Evolutionary conservation across 2,888 invertebrate genomes (phyloP), one percentile per base, ranked within the genome.

Genomic region (Drosophila leonis): DNA sequence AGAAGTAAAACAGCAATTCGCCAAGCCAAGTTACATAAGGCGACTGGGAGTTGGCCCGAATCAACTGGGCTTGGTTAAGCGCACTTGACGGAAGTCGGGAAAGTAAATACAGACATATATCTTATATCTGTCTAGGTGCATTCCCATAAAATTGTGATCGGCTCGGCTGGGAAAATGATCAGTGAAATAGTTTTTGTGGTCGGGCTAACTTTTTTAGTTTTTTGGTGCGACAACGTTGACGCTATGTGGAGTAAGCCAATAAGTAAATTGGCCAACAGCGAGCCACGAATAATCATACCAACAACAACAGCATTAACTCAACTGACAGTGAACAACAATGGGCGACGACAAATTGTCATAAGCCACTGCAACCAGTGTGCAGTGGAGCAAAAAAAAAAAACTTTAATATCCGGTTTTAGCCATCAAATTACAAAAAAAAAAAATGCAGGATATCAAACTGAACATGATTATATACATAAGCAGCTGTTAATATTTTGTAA

Each of bases 181-280:
- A 60, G 70, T 56, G 73, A 81, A 74, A 69, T 65, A 75, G 69
- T 76, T 82, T 73, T 69, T 52, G 52, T 46, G 56, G 44, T 29
- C 46, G 42, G 62, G 63, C 42, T 52, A 80, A 76, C 59, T 71
- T 37, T 62, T 71, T 37, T n/a, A 2, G 24, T 24, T 24, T 24
- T 39, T 72, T 77, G 80, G 69, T 46, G 41, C 70, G 46, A 62
- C 63, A 46, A 49, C 56, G 39, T 65, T 52, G 31, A 51, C 55
- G 49, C 12, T 84, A 76, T 87, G 77, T 90, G 72, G 90, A 90
- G 90, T 90, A 90, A 80, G 90, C 90, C 90, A 90, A 89, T 84
- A 67, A 88, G 86, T 86, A 81, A 90, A 81, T 86, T 82, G 86
- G 80, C 75, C 79, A 75, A 77, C 77, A 77, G 70, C 67, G n/a